Evolutionary conservation across 2,113 vertebrate genomes (phyloP).

Genomic region (Pseudonaja textilis): DNA sequence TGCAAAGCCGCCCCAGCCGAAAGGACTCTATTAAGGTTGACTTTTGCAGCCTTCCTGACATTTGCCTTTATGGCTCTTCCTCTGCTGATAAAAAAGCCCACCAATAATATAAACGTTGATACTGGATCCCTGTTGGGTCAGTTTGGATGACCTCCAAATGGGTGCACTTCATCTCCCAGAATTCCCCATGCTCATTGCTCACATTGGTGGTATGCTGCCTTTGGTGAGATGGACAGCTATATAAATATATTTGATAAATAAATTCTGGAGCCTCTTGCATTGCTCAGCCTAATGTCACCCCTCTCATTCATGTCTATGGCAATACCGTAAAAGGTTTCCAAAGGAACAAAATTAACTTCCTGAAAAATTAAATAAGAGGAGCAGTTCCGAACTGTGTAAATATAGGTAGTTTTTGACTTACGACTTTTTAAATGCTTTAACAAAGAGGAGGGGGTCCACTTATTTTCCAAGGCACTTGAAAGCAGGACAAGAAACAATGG

Average conservation of each 20-base stretch:
- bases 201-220: not conserved
- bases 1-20: not conserved
- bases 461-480: too few relatives aligned
- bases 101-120: not conserved
- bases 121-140: not conserved
- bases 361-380: not conserved
- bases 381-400: not conserved
- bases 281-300: not conserved
- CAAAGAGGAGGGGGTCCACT: too few relatives aligned
- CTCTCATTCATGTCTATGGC: not conserved
- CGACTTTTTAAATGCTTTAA: too few relatives aligned
- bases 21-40: not conserved
- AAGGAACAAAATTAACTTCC: not conserved
- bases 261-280: not conserved
- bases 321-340: not conserved
- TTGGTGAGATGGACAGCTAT: not conserved
- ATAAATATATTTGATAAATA: not conserved
- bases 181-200: not conserved
- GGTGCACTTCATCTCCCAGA: not conserved
- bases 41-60: not conserved
- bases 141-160: not conserved
- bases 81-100: not conserved
- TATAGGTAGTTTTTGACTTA: not conserved
- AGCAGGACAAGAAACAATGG: too few relatives aligned
- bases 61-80: not conserved